Evolutionary conservation across 2,797 vertebrate genomes (phyloP).

Genomic region (Spondyliosoma cantharus): DNA sequence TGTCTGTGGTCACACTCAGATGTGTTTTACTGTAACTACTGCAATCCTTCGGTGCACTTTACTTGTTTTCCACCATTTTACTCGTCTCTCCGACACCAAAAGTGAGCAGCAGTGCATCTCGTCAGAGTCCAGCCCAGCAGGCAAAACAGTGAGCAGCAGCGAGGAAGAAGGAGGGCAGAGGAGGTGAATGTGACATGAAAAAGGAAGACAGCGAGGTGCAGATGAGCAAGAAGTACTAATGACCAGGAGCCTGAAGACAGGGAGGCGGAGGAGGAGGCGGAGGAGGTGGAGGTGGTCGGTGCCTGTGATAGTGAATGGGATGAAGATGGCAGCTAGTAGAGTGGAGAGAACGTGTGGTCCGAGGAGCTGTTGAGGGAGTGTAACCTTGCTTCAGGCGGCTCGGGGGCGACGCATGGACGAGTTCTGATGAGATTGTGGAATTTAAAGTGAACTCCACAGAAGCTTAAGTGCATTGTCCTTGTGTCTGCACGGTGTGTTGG

Average conservation of each 20-base stretch:
- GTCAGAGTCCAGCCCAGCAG: constrained; percentile 32
- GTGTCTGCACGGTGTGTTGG: constrained; percentile 41
- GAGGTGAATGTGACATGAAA: constrained; percentile 38
- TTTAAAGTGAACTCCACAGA: constrained; percentile 55
- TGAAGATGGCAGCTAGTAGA: background rate
- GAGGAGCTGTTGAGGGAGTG: constrained; percentile 26
- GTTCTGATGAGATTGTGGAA: constrained; percentile 60
- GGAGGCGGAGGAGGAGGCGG: constrained; percentile 10
- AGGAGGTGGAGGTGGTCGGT: background rate
- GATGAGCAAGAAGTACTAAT: constrained; percentile 35
- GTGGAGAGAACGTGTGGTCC: constrained; percentile 16
- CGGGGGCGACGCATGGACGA: constrained; percentile 13
- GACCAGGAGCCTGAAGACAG: constrained; percentile 26
- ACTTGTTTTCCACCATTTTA: constrained; percentile 1
- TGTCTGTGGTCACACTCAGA: background rate
- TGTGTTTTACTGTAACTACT: background rate
- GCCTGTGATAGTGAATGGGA: constrained; percentile 12
- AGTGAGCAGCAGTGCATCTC: constrained; percentile 42
- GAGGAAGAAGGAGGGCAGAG: constrained; percentile 4
- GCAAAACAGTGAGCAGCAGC: constrained; percentile 30
- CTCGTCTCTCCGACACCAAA: constrained; percentile 15
- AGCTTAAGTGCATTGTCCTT: constrained; percentile 54
- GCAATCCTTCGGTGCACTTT: background rate
- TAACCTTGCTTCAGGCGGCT: constrained; percentile 58
- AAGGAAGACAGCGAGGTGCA: constrained; percentile 15